Evolutionary conservation across 2,113 vertebrate genomes (phyloP).

Genomic region (Leptosomus discolor): DNA sequence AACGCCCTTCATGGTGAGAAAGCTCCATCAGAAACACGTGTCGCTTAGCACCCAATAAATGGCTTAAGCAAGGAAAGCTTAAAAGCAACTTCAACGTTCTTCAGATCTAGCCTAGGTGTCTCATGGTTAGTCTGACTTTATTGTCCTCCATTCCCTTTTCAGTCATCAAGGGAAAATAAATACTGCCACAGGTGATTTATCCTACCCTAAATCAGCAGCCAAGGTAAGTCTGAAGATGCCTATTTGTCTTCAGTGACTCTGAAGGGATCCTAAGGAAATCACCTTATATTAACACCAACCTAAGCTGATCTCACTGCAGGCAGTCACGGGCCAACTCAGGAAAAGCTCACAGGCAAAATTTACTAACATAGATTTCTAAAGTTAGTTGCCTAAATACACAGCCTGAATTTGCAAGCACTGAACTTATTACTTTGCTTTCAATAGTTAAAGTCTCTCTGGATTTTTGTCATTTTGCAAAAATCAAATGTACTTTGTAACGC

Average conservation of each 20-base stretch:
- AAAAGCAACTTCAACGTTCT: not conserved
- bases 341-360: not conserved
- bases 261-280: not conserved
- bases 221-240: not conserved
- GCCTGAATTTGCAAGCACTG: not conserved
- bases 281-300: not conserved
- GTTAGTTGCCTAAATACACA: not conserved
- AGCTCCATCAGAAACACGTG: not conserved
- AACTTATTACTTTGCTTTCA: not conserved
- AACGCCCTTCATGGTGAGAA: fast-evolving
- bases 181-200: not conserved
- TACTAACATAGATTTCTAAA: not conserved
- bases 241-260: not conserved
- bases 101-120: not conserved
- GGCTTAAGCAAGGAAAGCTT: not conserved
- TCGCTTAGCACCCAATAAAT: not conserved
- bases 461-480: not conserved
- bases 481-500: fast-evolving
- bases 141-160: not conserved
- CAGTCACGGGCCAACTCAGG: not conserved
- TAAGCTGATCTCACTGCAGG: not conserved
- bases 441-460: not conserved
- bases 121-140: not conserved
- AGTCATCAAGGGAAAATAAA: not conserved
- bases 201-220: not conserved